phyloP scores from a whole-genome alignment of 2,797 vertebrate species.

The Schizopygopsis pylzovi region DNA sequence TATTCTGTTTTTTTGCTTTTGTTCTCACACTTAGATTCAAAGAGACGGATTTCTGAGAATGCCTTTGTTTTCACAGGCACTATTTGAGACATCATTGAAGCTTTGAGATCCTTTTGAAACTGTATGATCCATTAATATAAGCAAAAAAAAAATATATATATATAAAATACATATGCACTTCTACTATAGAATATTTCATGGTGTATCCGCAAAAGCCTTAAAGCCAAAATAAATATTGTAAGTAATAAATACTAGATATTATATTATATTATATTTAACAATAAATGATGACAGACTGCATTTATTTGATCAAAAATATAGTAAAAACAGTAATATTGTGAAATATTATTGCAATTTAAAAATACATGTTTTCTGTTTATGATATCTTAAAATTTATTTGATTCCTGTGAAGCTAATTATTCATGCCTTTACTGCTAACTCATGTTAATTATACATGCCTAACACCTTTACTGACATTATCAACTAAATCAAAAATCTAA shows the following conservation, averaged over 20 bases:
- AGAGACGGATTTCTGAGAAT: conserved; percentile 12
- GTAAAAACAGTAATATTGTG: neutral
- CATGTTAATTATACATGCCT: no score
- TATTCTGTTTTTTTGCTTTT: conserved; percentile 13
- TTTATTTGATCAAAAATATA: neutral
- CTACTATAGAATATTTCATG: conserved; percentile 41
- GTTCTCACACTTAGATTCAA: conserved; percentile 29
- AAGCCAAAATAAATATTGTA: neutral
- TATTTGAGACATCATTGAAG: conserved; percentile 37
- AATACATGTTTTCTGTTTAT: neutral
- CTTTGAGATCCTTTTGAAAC: conserved; percentile 51
- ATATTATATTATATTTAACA: neutral
- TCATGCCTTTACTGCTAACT: no score
- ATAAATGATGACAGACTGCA: neutral
- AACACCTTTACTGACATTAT: neutral
- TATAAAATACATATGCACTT: conserved; percentile 14
- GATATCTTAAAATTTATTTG: neutral
- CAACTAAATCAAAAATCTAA: no score
- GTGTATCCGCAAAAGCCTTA: neutral
- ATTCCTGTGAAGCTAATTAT: neutral
- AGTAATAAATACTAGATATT: neutral
- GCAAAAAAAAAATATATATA: conserved; percentile 13
- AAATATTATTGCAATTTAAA: neutral
- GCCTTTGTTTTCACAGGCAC: conserved; percentile 47
- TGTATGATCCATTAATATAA: conserved; percentile 44